A percentile compares a stretch with the other conserved stretches of the same genome.
These are phyloP conservation scores for Seladonia tumulorum DNA, from an alignment of 2,888 invertebrate species.

Conservation along the genomic window DNA sequence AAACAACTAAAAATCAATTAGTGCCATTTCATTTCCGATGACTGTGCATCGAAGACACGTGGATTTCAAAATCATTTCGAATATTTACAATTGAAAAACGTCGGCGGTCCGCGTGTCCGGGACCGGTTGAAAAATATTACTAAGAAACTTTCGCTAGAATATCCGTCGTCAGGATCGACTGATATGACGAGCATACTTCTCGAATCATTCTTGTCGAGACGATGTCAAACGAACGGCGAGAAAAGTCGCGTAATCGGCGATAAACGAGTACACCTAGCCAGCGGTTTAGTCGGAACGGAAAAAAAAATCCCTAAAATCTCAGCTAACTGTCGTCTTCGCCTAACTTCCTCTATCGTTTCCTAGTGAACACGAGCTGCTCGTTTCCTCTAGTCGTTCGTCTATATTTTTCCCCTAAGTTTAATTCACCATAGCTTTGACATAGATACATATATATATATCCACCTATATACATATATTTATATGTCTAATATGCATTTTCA, in stretches of 20 bases:
- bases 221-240: background rate
- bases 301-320: constrained; percentile 29
- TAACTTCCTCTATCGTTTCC: background rate
- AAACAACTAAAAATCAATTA: constrained; percentile 33
- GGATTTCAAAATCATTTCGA: constrained; percentile 8
- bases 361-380: constrained; percentile 18
- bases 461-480: constrained; percentile 17
- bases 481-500: constrained; percentile 33
- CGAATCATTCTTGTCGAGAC: background rate
- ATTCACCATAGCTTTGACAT: constrained; percentile 24
- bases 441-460: constrained; percentile 38
- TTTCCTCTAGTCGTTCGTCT: constrained; percentile 5
- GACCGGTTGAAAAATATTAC: constrained; percentile 31
- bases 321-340: background rate
- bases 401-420: constrained; percentile 17
- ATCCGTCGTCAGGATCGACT: background rate
- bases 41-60: background rate
- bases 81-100: constrained; percentile 51
- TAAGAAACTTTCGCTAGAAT: constrained; percentile 30
- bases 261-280: constrained; percentile 38
- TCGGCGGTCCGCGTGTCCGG: background rate
- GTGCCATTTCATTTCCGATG: constrained; percentile 32
- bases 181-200: background rate
- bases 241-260: constrained; percentile 12
- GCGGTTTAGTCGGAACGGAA: constrained; percentile 40